Conservation (phyloP, 2,797 vertebrate genomes). For the Scomberomorus guttatus region DNA sequence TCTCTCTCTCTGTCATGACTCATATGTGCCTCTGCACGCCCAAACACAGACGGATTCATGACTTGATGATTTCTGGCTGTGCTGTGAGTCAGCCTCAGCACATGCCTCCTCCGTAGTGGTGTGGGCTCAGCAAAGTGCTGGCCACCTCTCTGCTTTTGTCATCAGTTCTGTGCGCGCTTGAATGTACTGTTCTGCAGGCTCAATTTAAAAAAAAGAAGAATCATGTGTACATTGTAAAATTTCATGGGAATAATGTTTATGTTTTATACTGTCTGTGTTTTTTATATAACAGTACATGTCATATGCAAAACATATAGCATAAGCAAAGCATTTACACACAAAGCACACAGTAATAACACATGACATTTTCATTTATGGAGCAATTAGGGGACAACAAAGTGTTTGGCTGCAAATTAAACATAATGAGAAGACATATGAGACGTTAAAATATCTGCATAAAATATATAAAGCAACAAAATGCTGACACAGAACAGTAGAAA, state of each 20-base stretch:
- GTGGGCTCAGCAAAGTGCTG: conserved; percentile 72
- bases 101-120: conserved; percentile 75
- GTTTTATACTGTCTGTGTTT: not conserved
- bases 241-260: not conserved
- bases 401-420: not conserved
- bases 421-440: not conserved
- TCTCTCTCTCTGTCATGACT: conserved; percentile 66
- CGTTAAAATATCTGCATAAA: not conserved
- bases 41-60: conserved; percentile 79
- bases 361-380: not conserved
- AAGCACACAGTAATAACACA: not conserved
- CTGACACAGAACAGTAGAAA: not conserved
- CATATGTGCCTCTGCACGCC: conserved; percentile 77
- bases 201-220: not conserved
- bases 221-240: not conserved
- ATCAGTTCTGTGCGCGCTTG: conserved; percentile 48
- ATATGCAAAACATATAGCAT: not conserved
- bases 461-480: conserved; percentile 6
- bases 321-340: too few species aligned
- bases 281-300: too few species aligned
- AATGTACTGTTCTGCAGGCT: conserved; percentile 49
- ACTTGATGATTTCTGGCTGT: conserved; percentile 78
- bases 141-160: conserved; percentile 69
- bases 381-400: not conserved
- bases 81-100: conserved; percentile 76